Base-by-base conservation (phyloP, 2,797 vertebrate genomes). In the Enteromius paludinosus region DNA sequence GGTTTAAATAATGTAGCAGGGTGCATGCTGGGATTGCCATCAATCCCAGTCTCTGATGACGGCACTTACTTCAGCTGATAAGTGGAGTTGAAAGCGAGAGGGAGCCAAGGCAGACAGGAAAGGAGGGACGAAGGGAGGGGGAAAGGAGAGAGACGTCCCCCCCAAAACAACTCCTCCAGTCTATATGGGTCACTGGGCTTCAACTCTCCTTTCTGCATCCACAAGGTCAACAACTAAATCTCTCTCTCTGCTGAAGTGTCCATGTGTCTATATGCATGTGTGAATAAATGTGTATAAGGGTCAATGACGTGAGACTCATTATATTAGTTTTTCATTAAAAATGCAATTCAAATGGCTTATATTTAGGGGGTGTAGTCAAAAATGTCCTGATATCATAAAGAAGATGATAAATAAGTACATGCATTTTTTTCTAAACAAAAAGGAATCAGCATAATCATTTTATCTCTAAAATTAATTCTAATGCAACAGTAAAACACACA, bases 41-140 rank as follows among this genome's bases (percentile, higher is more conserved):
- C 92, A 94, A 91, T 96, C 95, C 95, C 91, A 72, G 86, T 66
- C 89, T 93, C 91, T 92, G 93, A 93, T 91, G 92, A 94, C 92
- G 93, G 89, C 92, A 93, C 90, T 89, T 86, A 66, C 85, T 90
- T 94, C 91, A 92, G 91, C 93, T 90, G 91, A 93, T 93, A 95
- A 93, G 93, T 95, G 92, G 88, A 93, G 91, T 94, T 92, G 93
- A 94, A 94, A 92, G 88, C 82, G 88, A 92, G 91, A 92, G 86
- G 91, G 90, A 89, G 90, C 88, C 90, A 81, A 90, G 92, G 52
- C 68, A 61, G 76, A 52, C 23, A 38, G 41, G 61, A 68, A 38
- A 71, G n/a, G 45, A 78, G 25, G 47, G 70, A 69, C 12, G 14
- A 62, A 25, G 64, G 85, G 75, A 41, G 82, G 35, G 61, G 70